Conservation (phyloP, 2,113 vertebrate genomes). For the Promerops cafer region DNA sequence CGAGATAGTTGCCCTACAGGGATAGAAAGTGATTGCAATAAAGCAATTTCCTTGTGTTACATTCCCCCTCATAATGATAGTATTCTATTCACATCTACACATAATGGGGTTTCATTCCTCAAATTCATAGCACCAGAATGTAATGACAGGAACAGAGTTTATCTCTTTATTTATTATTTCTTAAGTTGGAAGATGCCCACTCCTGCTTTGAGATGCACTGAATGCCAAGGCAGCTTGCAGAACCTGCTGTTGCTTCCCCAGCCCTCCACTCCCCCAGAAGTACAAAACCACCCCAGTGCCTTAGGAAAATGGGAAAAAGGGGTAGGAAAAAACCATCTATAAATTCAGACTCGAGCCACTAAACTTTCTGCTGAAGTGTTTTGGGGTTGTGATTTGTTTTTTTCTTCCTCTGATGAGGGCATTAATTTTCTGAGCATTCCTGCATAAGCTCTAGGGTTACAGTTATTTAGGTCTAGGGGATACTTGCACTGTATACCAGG, state of each 20-base stretch:
- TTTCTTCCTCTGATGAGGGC: background rate
- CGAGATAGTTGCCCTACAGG: background rate
- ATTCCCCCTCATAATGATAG: background rate
- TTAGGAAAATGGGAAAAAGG: background rate
- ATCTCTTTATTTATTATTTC: background rate
- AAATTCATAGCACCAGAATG: background rate
- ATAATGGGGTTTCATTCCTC: background rate
- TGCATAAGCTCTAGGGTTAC: background rate
- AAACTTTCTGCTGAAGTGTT: background rate
- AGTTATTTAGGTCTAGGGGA: background rate
- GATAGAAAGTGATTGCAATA: background rate
- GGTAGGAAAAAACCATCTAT: background rate
- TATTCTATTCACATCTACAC: background rate
- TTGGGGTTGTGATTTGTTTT: background rate
- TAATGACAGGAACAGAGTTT: background rate
- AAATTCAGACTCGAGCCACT: background rate
- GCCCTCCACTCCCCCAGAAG: background rate
- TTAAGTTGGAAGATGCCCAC: background rate
- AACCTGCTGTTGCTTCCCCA: background rate
- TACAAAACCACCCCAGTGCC: conserved; percentile 3
- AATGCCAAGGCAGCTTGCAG: conserved; percentile 3
- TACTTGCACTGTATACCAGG: background rate
- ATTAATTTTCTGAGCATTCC: background rate
- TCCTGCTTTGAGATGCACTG: conserved; percentile 18
- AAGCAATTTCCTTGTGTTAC: background rate